Percentiles rank a stretch among this genome's conserved stretches.
Conservation (phyloP, 2,113 vertebrate genomes). For the Periophthalmus modestus region DNA sequence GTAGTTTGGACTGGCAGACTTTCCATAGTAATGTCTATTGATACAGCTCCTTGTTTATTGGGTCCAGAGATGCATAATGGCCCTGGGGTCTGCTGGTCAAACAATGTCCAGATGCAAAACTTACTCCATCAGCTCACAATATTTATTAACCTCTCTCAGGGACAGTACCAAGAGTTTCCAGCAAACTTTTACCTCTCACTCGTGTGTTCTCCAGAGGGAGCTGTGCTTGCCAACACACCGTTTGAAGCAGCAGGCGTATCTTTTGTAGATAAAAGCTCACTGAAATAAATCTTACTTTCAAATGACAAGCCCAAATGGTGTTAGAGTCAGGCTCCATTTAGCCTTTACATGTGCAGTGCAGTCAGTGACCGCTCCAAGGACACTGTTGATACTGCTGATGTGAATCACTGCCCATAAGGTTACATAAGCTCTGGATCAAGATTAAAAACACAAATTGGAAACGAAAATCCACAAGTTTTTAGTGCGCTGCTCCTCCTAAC, state of each 20-base stretch:
- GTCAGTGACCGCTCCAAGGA: constrained; percentile 52
- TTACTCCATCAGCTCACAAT: constrained; percentile 28
- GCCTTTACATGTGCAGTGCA: constrained; percentile 34
- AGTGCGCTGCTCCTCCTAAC: constrained; percentile 31
- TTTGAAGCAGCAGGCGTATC: constrained; percentile 27
- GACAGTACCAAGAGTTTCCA: constrained; percentile 41
- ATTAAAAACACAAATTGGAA: constrained; percentile 55
- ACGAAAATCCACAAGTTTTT: constrained; percentile 48
- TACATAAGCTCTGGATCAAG: constrained; percentile 63
- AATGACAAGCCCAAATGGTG: constrained; percentile 17
- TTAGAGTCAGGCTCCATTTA: constrained; percentile 41
- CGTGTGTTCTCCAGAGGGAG: constrained; percentile 21
- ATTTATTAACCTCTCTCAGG: constrained; percentile 51
- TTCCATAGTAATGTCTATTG: constrained; percentile 39
- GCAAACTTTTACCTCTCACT: constrained; percentile 35
- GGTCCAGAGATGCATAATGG: constrained; percentile 19
- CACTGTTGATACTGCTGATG: constrained; percentile 55
- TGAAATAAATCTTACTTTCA: constrained; percentile 37
- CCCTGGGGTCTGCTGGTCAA: constrained; percentile 44
- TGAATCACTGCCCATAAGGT: constrained; percentile 56
- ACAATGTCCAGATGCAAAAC: constrained; percentile 56
- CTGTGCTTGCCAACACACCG: constrained; percentile 12
- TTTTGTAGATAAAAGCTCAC: constrained; percentile 18
- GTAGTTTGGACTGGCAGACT: constrained; percentile 24
- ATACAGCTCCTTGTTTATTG: constrained; percentile 61